Percentiles rank a stretch among this genome's conserved stretches.
Conservation (phyloP, 2,797 vertebrate species). For the Serranus cabrilla region DNA sequence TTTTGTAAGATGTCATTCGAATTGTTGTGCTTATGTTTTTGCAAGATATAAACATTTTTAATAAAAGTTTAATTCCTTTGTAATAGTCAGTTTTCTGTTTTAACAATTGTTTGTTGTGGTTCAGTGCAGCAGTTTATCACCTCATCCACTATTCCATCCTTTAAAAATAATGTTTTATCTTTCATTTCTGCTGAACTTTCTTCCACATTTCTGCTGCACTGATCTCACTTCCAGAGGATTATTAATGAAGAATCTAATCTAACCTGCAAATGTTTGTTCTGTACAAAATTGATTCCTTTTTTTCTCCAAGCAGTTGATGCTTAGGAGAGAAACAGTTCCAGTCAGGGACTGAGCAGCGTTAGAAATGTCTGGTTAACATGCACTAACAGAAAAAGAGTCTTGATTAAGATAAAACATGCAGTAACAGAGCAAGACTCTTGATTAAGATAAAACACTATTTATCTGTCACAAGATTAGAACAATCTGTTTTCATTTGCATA, state of each 20-base stretch:
- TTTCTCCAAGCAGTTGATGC: constrained; percentile 4
- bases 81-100: background rate
- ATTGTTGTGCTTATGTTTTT: too few relatives aligned
- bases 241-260: constrained; percentile 26
- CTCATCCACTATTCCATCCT: too few relatives aligned
- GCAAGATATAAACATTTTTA: too few relatives aligned
- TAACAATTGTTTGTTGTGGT: too few relatives aligned
- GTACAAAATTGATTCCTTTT: background rate
- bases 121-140: too few relatives aligned
- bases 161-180: background rate
- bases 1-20: too few relatives aligned
- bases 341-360: background rate
- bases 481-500: constrained; percentile 9
- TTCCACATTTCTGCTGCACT: background rate
- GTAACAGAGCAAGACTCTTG: background rate
- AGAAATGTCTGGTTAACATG: background rate
- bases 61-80: too few relatives aligned
- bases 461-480: background rate
- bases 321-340: constrained; percentile 1
- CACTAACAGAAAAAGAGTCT: background rate
- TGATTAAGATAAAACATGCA: background rate
- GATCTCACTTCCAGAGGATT: constrained; percentile 10
- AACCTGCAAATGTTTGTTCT: constrained; percentile 12
- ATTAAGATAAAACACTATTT: constrained; percentile 18
- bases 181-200: constrained; percentile 1